These are phyloP conservation scores for Schizopygopsis malacanthus DNA, from an alignment of 2,797 vertebrate species.

Conservation along the genomic window DNA sequence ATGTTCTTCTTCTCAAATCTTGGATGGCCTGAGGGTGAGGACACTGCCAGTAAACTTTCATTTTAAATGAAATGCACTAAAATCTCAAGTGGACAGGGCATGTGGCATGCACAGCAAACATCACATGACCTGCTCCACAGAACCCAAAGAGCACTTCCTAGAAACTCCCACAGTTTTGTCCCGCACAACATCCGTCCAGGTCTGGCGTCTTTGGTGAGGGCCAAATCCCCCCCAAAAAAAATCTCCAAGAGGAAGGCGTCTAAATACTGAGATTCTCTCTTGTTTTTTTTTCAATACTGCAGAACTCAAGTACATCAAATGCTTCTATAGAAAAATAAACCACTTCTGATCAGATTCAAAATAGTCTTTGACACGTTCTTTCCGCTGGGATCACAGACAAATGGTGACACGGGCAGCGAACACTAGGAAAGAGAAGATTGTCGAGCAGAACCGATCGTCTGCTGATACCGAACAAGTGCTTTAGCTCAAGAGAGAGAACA, in stretches of 20 bases:
- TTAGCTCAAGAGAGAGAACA: constrained; percentile 11
- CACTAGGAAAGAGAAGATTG: constrained; percentile 49
- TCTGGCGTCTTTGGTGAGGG: constrained; percentile 7
- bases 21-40: neutral
- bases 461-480: constrained; percentile 11
- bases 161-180: constrained; percentile 1
- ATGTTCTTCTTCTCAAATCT: neutral
- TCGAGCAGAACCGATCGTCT: constrained; percentile 51
- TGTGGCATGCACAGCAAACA: constrained; percentile 48
- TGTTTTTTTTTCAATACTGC: constrained; percentile 18
- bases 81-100: constrained; percentile 9
- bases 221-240: neutral
- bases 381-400: neutral
- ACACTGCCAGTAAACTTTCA: neutral
- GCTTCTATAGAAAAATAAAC: constrained; percentile 60
- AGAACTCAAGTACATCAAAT: constrained; percentile 9
- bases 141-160: constrained; percentile 47
- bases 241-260: neutral
- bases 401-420: neutral
- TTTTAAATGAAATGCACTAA: constrained; percentile 13
- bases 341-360: constrained; percentile 36
- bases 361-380: constrained; percentile 15
- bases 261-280: constrained; percentile 6
- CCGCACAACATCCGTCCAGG: neutral
- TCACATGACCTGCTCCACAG: constrained; percentile 38